Base-by-base conservation (phyloP, 2,888 invertebrate species). In the Pasiphila rectangulata region DNA sequence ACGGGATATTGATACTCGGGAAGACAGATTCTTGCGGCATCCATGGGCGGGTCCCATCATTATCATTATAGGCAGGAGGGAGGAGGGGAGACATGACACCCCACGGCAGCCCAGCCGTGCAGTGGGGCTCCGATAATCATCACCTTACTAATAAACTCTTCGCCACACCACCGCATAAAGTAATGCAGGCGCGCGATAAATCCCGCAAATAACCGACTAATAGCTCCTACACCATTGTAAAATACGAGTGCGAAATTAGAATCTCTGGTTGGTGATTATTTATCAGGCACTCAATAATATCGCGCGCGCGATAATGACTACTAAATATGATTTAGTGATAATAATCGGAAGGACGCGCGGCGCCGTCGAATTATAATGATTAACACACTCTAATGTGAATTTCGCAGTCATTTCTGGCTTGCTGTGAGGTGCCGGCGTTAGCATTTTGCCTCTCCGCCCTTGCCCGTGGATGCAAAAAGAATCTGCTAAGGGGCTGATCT, bases 281-380 rank as follows among this genome's bases (percentile, higher is more conserved):
- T 57, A 59, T 50, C 59, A 43, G 41, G 57, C 51, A 57, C 51
- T 61, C 60, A 61, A 63, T 63, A 63, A 60, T 55, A 57, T 46
- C 51, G 46, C 37, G 35, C 56, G 45, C 39, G 45, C 53, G 62
- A 61, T 63, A 61, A 63, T 61, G 57, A 59, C 55, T 50, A 59
- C 59, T 62, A 64, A 64, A 64, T 59, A 59, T 64, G 63, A 64
- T 64, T 64, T 64, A 60, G 56, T 54, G 63, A 60, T 63, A 56
- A 61, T 63, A 61, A 57, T 63, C 61, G 54, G 53, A 47, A 43
- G 56, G 57, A 59, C 57, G 56, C 57, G 54, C 56, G 47, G 51
- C n/a, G 46, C 42, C 54, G 57, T 52, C 53, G 51, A 51, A 61
- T 61, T 58, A 61, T 34, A 19, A 37, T 59, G 58, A 59, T 59